These are phyloP conservation scores for Polymixis flavicincta DNA, from an alignment of 2,888 invertebrate genomes.

Conservation along the genomic window DNA sequence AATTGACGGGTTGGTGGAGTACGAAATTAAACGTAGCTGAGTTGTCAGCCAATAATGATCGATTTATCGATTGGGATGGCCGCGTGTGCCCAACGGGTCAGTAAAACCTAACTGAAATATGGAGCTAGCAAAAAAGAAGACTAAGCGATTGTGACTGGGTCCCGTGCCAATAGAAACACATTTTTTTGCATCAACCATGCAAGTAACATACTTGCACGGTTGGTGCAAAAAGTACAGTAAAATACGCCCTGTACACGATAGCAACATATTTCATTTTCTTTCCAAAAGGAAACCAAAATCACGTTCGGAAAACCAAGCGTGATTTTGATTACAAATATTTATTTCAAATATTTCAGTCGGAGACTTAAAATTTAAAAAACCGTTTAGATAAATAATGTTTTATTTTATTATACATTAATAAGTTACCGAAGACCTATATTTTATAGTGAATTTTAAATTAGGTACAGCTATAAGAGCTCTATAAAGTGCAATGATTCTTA, in stretches of 20 bases:
- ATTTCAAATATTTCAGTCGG: too few relatives aligned
- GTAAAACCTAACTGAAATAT: conserved; percentile 56
- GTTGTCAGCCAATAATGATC: conserved; percentile 73
- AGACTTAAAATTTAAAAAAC: not conserved
- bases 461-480: not conserved
- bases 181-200: conserved; percentile 38
- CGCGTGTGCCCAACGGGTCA: conserved; percentile 30
- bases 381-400: not conserved
- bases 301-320: too few relatives aligned
- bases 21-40: conserved; percentile 76
- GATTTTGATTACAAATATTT: not conserved
- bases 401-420: not conserved
- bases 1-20: conserved; percentile 72
- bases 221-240: too few relatives aligned
- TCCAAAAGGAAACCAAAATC: too few relatives aligned
- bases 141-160: conserved; percentile 28
- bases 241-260: conserved; percentile 3
- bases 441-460: not conserved
- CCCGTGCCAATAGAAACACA: conserved; percentile 42
- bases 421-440: not conserved
- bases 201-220: not conserved
- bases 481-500: not conserved
- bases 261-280: not conserved
- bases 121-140: conserved; percentile 45
- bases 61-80: conserved; percentile 70